Percentiles rank a stretch among this genome's conserved stretches.
Conservation (phyloP, 2,797 vertebrate species). For the Aselliscus stoliczkanus region DNA sequence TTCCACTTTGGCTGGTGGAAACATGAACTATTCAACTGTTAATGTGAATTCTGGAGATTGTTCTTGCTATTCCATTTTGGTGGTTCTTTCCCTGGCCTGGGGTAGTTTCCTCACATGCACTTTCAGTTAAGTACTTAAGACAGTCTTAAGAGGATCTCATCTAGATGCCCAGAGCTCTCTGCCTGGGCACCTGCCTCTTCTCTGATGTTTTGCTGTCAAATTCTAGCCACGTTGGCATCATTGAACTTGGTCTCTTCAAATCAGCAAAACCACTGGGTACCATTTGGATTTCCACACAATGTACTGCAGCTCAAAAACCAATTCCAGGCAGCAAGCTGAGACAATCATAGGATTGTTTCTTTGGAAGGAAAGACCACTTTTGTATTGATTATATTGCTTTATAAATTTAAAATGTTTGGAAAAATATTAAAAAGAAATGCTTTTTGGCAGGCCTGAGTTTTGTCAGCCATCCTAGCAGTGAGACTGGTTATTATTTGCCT, state of each 20-base stretch:
- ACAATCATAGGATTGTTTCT: neutral
- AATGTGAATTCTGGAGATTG: neutral
- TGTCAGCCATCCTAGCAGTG: neutral
- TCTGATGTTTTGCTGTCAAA: neutral
- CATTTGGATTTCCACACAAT: neutral
- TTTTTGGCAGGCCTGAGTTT: neutral
- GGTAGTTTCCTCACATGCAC: neutral
- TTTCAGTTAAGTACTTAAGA: neutral
- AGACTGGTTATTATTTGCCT: neutral
- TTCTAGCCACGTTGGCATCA: neutral
- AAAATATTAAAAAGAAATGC: neutral
- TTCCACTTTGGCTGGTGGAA: neutral
- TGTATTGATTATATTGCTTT: neutral
- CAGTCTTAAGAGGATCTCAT: neutral
- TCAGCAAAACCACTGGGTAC: neutral
- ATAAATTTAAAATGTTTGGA: neutral
- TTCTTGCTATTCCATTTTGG: neutral
- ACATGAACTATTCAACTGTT: neutral
- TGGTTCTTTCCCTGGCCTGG: neutral
- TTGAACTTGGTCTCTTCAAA: neutral
- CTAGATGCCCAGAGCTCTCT: neutral
- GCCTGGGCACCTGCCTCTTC: neutral
- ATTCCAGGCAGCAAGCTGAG: neutral
- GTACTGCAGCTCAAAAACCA: neutral
- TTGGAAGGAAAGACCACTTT: slow-evolving; percentile 1